Conservation (phyloP, 2,797 vertebrate species). For the Sebastes taczanowskii region DNA sequence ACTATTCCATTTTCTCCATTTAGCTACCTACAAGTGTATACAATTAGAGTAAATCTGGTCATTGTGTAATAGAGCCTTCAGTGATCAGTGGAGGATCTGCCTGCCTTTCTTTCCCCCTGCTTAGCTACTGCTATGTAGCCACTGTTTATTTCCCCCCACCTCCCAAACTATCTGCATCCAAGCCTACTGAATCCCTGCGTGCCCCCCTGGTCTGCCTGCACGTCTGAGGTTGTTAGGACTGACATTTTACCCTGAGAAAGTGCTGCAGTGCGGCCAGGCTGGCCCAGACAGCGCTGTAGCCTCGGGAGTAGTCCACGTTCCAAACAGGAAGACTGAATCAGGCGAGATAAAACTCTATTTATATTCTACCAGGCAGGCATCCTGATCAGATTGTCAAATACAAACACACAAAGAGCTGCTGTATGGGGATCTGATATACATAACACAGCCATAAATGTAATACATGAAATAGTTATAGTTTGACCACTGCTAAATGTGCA, state of each 20-base stretch:
- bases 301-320: constrained; percentile 15
- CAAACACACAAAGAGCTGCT: background rate
- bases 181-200: constrained; percentile 1
- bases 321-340: constrained; percentile 57
- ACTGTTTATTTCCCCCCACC: background rate
- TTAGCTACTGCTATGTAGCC: background rate
- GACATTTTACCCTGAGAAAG: constrained; percentile 40
- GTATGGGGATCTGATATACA: background rate
- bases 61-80: background rate
- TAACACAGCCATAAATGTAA: background rate
- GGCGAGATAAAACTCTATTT: constrained; percentile 53
- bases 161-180: constrained; percentile 14
- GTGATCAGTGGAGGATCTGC: background rate
- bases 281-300: constrained; percentile 28
- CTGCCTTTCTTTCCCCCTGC: background rate
- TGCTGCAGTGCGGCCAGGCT: constrained; percentile 8
- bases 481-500: background rate
- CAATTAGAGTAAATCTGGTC: background rate
- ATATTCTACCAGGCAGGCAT: constrained; percentile 6
- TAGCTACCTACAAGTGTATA: background rate
- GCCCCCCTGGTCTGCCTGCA: background rate
- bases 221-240: constrained; percentile 27
- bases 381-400: constrained; percentile 27
- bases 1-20: background rate
- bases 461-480: background rate